Evolutionary conservation across 2,888 invertebrate genomes (phyloP).

Genomic region (Thyatira batis): DNA sequence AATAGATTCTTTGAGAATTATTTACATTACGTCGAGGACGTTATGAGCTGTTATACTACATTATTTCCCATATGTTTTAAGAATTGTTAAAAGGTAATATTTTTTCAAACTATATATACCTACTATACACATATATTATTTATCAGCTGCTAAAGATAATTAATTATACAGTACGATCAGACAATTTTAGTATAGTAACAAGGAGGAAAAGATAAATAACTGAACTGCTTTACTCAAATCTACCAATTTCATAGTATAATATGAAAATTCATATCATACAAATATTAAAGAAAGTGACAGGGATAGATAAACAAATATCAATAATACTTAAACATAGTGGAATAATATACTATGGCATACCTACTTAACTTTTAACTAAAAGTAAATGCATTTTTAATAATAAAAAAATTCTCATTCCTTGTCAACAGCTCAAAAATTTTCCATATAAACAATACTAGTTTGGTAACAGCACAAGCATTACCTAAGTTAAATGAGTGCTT

Average conservation of each 20-base stretch:
- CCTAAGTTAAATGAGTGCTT: too few species aligned
- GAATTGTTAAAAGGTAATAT: too few species aligned
- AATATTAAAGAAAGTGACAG: too few species aligned
- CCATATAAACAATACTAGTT: not conserved
- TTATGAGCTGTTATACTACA: too few species aligned
- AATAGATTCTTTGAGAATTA: too few species aligned
- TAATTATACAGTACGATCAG: not conserved
- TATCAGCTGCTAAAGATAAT: not conserved
- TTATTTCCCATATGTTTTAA: too few species aligned
- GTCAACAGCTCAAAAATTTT: not conserved
- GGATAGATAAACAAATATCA: too few species aligned
- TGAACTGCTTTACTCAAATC: not conserved
- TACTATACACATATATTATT: not conserved
- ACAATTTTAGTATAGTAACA: not conserved
- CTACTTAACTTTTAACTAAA: not conserved
- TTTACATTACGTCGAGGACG: too few species aligned
- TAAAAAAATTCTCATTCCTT: not conserved
- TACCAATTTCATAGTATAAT: too few species aligned
- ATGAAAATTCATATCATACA: too few species aligned
- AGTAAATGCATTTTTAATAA: not conserved
- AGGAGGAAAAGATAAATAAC: not conserved
- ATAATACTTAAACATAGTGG: too few species aligned
- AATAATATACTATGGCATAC: not conserved
- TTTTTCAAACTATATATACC: too few species aligned
- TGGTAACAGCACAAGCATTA: not conserved